Base-by-base conservation (phyloP, 2,797 vertebrate genomes). In the Epinephelus malabaricus region DNA sequence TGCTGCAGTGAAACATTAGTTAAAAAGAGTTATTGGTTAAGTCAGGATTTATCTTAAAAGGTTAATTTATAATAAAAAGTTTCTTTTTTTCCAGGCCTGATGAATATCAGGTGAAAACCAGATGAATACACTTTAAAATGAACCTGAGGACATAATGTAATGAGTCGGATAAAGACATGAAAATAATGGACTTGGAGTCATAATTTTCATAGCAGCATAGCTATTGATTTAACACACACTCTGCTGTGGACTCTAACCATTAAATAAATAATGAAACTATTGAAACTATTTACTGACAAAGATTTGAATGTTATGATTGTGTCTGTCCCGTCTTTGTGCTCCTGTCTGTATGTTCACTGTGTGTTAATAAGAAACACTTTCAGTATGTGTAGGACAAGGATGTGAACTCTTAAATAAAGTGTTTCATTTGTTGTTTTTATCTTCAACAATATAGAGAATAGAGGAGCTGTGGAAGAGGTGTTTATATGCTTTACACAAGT, bases 331-430 rank as follows among this genome's bases (percentile, higher is more conserved):
- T 62, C 53, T 45, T 74, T 74, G 46, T 43, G 38, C 54, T 47
- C 10, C 18, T 34, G 27, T 38, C 14, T 6, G 6, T 34, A 15
- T 11, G 5, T n/a, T 50, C 40, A 8, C 34, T 34, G 34, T 34
- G 34, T 34, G 34, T 34, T 34, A 34, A 34, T 34, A 34, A 34
- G 34, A 34, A 34, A 34, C 7, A 34, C 34, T 8, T 51, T 79
- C 21, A 65, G 46, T 12, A 6, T 30, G 65, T 64, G 13, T 13
- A 50, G 4, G 0, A 17, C 19, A 56, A 47, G 55, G 19, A 73
- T 50, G 67, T 67, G 50, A 79, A 86, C 69, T 67, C 69, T 25
- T 46, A 70, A 72, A 77, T 15, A 9, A 79, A 75, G 56, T 27
- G 34, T 55, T 71, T 43, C 65, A 77, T 72, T 3, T 4, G 38